phyloP scores from a whole-genome alignment of 1,140 invertebrate genomes.

The Drosophila takahashii region DNA sequence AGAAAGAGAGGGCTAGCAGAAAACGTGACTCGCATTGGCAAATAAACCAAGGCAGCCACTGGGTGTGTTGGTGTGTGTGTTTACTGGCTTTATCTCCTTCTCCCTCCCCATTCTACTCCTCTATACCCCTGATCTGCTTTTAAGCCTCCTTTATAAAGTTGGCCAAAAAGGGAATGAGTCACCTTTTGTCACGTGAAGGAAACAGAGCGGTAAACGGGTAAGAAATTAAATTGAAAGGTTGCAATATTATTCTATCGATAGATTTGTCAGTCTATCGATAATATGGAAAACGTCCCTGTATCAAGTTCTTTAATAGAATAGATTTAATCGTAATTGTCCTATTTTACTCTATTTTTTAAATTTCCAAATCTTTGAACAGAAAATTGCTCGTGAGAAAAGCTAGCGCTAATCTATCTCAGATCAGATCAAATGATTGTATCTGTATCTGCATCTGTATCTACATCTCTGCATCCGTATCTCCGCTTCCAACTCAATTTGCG shows the following conservation, averaged over 20 bases:
- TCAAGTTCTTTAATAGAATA: no score
- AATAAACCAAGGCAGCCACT: conserved; percentile 72
- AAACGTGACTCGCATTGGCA: conserved; percentile 81
- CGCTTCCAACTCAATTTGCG: conserved; percentile 65
- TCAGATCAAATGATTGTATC: conserved; percentile 23
- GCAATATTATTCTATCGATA: not conserved
- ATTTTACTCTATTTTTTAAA: not conserved
- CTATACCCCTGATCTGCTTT: not conserved
- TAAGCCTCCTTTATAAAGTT: conserved; percentile 9
- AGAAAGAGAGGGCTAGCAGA: conserved; percentile 32
- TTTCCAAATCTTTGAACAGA: not conserved
- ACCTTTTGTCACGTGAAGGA: conserved; percentile 15
- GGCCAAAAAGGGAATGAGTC: conserved; percentile 28
- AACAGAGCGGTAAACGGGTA: conserved; percentile 1
- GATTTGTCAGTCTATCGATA: no score
- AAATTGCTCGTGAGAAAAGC: conserved; percentile 51
- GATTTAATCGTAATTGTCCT: no score
- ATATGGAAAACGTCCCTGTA: no score
- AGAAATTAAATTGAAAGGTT: not conserved
- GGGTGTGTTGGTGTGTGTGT: conserved; percentile 29
- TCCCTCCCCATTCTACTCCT: conserved; percentile 1
- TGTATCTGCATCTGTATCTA: conserved; percentile 12
- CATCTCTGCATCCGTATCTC: conserved; percentile 27
- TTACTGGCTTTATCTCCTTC: conserved; percentile 14
- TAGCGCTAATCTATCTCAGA: conserved; percentile 46